Conservation (phyloP, 2,888 invertebrate genomes). For the Andrena praecox region DNA sequence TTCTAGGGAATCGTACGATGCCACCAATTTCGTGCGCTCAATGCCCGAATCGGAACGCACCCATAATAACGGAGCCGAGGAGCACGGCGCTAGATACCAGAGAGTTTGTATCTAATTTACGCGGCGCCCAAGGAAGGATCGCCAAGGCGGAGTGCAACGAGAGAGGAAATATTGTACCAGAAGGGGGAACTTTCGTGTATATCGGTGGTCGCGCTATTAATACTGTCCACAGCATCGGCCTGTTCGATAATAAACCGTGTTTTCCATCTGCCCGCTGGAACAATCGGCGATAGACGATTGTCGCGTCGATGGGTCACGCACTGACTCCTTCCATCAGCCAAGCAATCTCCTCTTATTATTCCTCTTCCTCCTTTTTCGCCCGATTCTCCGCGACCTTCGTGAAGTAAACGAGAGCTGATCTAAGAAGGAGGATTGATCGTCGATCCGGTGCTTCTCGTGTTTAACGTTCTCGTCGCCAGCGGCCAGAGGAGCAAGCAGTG, state of each 20-base stretch:
- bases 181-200: constrained; percentile 66
- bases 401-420: not conserved
- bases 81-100: constrained; percentile 55
- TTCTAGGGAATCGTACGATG: no score
- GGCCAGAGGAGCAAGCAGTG: constrained; percentile 61
- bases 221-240: constrained; percentile 46
- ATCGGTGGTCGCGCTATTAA: constrained; percentile 66
- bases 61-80: constrained; percentile 38
- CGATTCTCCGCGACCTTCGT: not conserved
- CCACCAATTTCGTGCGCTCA: no score
- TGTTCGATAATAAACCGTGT: constrained; percentile 59
- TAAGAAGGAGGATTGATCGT: constrained; percentile 28
- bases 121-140: constrained; percentile 33
- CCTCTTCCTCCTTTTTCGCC: not conserved
- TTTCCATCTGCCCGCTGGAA: constrained; percentile 22
- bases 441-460: constrained; percentile 22
- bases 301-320: not conserved
- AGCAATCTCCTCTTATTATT: not conserved
- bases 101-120: constrained; percentile 65
- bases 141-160: constrained; percentile 54
- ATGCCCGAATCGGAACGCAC: no score
- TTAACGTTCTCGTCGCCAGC: constrained; percentile 19
- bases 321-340: not conserved
- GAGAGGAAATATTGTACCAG: constrained; percentile 65
- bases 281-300: constrained; percentile 4